Percentiles rank a stretch among this genome's conserved stretches.
Evolutionary conservation across 1,140 invertebrate species (phyloP).

Genomic region (Drosophila erecta): DNA sequence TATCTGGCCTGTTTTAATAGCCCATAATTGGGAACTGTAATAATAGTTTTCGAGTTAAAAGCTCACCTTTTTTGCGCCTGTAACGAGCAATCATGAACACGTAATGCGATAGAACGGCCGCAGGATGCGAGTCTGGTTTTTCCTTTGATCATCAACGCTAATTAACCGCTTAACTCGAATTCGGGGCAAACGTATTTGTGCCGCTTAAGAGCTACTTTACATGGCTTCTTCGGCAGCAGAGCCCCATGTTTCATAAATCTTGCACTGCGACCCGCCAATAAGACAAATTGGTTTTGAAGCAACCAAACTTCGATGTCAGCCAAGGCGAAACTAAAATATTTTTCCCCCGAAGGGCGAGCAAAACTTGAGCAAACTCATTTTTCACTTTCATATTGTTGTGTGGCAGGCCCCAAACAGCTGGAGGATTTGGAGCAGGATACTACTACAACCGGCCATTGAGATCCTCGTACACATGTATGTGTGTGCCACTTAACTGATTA

Average conservation of each 20-base stretch:
- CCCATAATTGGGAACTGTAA: not conserved
- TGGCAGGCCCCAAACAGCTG: constrained; percentile 25
- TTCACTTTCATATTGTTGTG: constrained; percentile 79
- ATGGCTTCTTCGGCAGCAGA: constrained; percentile 1
- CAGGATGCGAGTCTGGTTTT: constrained; percentile 30
- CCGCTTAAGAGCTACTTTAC: constrained; percentile 12
- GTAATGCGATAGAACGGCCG: constrained; percentile 4
- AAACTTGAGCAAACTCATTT: constrained; percentile 77
- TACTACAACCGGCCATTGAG: constrained; percentile 8
- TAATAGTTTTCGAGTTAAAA: not conserved
- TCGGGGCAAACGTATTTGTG: constrained; percentile 14
- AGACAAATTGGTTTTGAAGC: constrained; percentile 73
- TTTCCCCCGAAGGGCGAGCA: constrained; percentile 40
- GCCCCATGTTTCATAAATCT: constrained; percentile 58
- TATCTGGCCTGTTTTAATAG: not conserved
- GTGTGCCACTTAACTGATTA: constrained; percentile 78
- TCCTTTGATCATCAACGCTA: constrained; percentile 20
- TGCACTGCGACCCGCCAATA: constrained; percentile 46
- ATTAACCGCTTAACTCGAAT: constrained; percentile 53
- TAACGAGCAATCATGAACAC: constrained; percentile 31
- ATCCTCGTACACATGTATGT: constrained; percentile 25
- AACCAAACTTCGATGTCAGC: constrained; percentile 66
- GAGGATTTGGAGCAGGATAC: constrained; percentile 4
- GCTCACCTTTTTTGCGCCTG: not conserved
- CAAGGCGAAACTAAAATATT: constrained; percentile 64